These are phyloP conservation scores for Zalophus californianus DNA, from an alignment of 2,797 vertebrate species.

Conservation along the genomic window DNA sequence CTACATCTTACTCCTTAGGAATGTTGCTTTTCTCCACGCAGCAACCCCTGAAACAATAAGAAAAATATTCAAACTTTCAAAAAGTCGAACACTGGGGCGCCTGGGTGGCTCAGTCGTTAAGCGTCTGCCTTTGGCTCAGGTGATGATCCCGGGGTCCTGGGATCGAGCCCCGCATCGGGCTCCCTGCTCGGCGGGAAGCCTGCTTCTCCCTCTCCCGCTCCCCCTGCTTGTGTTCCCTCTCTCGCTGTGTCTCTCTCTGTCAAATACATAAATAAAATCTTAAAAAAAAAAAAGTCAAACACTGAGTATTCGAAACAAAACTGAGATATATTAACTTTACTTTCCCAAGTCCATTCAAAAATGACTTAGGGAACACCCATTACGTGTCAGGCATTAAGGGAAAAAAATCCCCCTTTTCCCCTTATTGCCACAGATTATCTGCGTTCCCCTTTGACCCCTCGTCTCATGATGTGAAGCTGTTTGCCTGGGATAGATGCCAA, in stretches of 20 bases:
- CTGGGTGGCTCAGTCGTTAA: too few relatives aligned
- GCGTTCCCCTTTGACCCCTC: background rate
- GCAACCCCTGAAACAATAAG: background rate
- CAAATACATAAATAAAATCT: too few relatives aligned
- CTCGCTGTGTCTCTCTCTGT: too few relatives aligned
- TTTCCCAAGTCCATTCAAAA: background rate
- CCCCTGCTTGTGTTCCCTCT: too few relatives aligned
- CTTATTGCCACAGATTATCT: background rate
- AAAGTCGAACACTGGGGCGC: too few relatives aligned
- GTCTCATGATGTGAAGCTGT: background rate
- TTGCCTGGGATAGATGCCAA: background rate
- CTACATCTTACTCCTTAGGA: background rate
- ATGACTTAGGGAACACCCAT: background rate
- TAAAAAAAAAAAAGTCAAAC: background rate
- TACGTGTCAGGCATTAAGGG: background rate
- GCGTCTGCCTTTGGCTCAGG: too few relatives aligned
- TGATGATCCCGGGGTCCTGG: too few relatives aligned
- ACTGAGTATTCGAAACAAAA: slow-evolving; percentile 29
- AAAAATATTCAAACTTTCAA: background rate
- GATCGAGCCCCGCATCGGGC: too few relatives aligned
- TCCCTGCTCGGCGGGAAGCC: too few relatives aligned
- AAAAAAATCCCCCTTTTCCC: background rate
- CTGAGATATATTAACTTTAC: background rate
- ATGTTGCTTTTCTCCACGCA: background rate
- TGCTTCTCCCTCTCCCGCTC: too few relatives aligned